A percentile compares a stretch with the other conserved stretches of the same genome.
Evolutionary conservation across 2,113 vertebrate species (phyloP).

Genomic region (Xerus inauris): DNA sequence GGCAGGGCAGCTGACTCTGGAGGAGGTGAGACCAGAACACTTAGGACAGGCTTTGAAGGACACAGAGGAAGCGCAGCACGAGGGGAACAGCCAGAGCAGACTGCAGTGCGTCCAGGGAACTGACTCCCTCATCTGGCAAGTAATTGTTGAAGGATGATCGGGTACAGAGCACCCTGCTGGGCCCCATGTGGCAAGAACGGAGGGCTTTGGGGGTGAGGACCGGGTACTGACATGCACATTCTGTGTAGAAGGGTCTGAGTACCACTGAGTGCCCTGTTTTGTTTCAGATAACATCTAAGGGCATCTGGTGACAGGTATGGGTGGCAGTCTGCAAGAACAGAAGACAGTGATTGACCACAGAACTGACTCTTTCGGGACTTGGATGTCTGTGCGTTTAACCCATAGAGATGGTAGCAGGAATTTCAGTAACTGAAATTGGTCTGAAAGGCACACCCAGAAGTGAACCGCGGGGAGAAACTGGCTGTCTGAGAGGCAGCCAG

Average conservation of each 20-base stretch:
- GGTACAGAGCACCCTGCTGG: not conserved
- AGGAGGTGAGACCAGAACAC: not conserved
- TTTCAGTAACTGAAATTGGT: not conserved
- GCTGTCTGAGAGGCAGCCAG: not conserved
- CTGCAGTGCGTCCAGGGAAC: not conserved
- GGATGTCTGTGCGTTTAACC: not conserved
- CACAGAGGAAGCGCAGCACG: not conserved
- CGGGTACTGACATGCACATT: not conserved
- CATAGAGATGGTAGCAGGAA: not conserved
- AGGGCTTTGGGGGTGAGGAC: not conserved
- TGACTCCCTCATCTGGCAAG: not conserved
- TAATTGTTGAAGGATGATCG: not conserved
- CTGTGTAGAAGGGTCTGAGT: not conserved
- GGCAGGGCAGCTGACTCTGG: not conserved
- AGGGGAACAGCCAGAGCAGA: not conserved
- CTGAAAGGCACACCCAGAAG: not conserved
- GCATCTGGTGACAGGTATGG: not conserved
- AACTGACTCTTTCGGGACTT: not conserved
- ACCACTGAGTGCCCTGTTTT: not conserved
- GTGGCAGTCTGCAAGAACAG: not conserved
- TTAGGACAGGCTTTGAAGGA: slow-evolving; percentile 22
- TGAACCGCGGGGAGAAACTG: not conserved
- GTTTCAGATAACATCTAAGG: not conserved
- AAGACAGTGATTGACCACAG: not conserved
- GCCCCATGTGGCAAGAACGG: not conserved